phyloP scores from a whole-genome alignment of 1,140 invertebrate genomes.

The Carcinoscorpius rotundicauda region DNA sequence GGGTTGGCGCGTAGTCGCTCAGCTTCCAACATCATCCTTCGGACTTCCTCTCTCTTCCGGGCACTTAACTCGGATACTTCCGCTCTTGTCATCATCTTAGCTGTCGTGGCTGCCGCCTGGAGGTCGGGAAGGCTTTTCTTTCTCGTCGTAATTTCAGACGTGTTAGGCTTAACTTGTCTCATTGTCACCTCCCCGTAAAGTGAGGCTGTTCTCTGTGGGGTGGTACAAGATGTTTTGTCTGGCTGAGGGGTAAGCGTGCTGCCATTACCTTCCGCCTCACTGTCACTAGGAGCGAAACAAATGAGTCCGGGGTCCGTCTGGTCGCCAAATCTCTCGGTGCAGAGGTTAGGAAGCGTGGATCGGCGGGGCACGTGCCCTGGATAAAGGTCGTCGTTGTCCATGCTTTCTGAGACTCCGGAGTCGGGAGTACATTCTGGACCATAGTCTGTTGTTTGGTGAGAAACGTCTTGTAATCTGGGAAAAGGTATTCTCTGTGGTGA shows the following conservation, averaged over 20 bases:
- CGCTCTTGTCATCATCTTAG: slow-evolving; percentile 76
- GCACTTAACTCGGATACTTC: slow-evolving; percentile 91
- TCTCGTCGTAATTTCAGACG: slow-evolving; percentile 3
- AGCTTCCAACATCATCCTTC: slow-evolving; percentile 75
- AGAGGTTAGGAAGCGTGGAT: slow-evolving; percentile 2
- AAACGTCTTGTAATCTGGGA: no score
- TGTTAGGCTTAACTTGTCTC: neutral
- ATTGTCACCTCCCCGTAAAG: neutral
- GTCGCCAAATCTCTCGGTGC: neutral
- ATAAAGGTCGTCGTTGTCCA: slow-evolving; percentile 23
- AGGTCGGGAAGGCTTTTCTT: slow-evolving; percentile 33
- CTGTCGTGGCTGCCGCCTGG: slow-evolving; percentile 28
- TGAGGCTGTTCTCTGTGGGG: neutral
- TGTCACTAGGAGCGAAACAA: neutral
- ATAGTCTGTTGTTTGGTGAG: slow-evolving; percentile 11
- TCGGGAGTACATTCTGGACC: slow-evolving; percentile 33
- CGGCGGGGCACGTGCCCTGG: slow-evolving; percentile 7
- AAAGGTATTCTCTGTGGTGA: no score
- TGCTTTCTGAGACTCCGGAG: slow-evolving; percentile 34
- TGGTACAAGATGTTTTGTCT: neutral
- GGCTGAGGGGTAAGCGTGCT: neutral
- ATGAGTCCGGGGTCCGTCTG: neutral
- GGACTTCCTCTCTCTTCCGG: slow-evolving; percentile 72
- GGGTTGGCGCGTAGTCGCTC: slow-evolving; percentile 88
- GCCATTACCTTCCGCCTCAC: neutral